Base-by-base conservation (phyloP, 23 tunicate species). In the Ascidia mentula region DNA sequence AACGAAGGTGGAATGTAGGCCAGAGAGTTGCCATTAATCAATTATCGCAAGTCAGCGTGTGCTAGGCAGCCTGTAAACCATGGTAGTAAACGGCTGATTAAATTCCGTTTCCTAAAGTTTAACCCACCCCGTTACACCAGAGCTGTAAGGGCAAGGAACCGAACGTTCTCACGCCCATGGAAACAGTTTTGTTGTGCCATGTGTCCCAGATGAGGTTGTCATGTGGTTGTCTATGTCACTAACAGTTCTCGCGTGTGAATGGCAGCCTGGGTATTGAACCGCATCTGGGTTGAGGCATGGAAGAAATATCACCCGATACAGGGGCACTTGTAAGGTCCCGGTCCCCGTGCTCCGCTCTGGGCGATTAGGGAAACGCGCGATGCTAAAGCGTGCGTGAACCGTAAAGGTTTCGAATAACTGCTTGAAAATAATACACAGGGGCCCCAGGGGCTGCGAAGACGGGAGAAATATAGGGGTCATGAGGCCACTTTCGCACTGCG, bases 51-150 rank as follows among this genome's bases (percentile, higher is more conserved):
- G 24, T 26, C 65, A 53, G 13, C 65, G 65, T 28, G 65, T 53
- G 65, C 65, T 5, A 53, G 65, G 28, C 13, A 22, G 35, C 22
- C n/a, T n/a, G 24, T 34, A 34, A 70, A 70, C 74, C 65, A 20
- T 6, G 65, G 65, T 53, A 26, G 65, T 53, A 26, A 26, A 70
- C 74, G 74, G 38, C 74, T 70, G 74, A 70, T 70, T 70, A 30
- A 70, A 70, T 70, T 70, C 38, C 74, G 74, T 34, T 70, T 70
- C 74, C 74, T 70, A 70, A 70, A 70, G 18, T 53, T 53, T 53
- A 28, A 53, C 65, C 22, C n/a, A n/a, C n/a, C n/a, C n/a, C n/a
- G n/a, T n/a, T n/a, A 20, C 65, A 53, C 22, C 65, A 53, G 24
- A 28, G 28, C 24, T 9, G 28, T 9, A 28, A 28, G 65, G 28